phyloP scores from a whole-genome alignment of 2,888 invertebrate species.

The Eumacrocentrus americanus region DNA sequence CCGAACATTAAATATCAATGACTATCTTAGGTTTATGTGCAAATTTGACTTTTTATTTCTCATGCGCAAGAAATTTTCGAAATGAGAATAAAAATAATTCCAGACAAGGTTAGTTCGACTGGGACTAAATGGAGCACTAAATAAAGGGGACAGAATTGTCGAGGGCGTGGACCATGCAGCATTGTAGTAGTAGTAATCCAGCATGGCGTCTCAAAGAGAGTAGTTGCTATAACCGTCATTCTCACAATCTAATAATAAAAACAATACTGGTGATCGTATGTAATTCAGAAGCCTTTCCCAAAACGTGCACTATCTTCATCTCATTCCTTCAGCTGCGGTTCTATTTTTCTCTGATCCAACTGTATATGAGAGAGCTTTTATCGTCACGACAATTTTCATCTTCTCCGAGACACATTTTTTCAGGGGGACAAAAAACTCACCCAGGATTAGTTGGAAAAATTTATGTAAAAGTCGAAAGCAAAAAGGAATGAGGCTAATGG shows the following conservation, averaged over 20 bases:
- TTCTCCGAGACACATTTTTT: neutral
- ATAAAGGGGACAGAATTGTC: neutral
- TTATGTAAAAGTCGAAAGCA: neutral
- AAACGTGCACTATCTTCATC: neutral
- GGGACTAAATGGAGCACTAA: neutral
- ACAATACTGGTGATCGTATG: neutral
- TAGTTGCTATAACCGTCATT: neutral
- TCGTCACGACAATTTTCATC: neutral
- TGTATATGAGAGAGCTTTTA: neutral
- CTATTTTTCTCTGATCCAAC: no score
- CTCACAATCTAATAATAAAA: constrained; percentile 13
- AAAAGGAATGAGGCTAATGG: neutral
- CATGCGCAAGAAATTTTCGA: no score
- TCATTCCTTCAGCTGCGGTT: neutral
- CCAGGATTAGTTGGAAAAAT: neutral
- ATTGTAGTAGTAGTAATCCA: constrained; percentile 1
- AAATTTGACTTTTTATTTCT: no score
- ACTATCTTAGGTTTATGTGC: no score
- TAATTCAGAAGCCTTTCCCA: neutral
- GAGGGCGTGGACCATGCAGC: neutral
- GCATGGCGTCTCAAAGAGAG: neutral
- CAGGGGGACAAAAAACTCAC: neutral
- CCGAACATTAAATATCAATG: no score
- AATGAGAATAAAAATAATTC: no score
- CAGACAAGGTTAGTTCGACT: neutral